A percentile compares a stretch with the other conserved stretches of the same genome.
These are phyloP conservation scores for Cervus canadensis DNA, from an alignment of 2,113 vertebrate genomes.

Conservation along the genomic window DNA sequence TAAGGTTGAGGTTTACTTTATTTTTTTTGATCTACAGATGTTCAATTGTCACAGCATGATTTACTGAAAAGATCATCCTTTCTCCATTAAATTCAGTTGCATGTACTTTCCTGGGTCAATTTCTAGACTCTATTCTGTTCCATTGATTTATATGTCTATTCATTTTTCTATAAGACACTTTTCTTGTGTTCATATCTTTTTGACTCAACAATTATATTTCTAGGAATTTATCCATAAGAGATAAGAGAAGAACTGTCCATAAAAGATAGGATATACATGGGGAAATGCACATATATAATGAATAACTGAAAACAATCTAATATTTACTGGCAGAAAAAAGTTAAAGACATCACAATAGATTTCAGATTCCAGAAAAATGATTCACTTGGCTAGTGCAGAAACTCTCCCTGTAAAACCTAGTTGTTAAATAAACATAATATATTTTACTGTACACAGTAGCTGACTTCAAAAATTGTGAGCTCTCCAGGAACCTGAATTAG, in stretches of 20 bases:
- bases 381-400: not conserved
- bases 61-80: not conserved
- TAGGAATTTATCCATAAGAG: not conserved
- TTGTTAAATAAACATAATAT: not conserved
- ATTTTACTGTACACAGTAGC: not conserved
- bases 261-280: not conserved
- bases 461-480: not conserved
- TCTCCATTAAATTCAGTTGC: not conserved
- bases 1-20: not conserved
- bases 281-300: not conserved
- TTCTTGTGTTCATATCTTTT: not conserved
- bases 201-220: slow-evolving; percentile 18
- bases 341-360: not conserved
- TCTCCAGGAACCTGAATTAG: not conserved
- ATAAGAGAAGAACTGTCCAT: not conserved
- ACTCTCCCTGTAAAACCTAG: not conserved
- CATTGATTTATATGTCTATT: not conserved
- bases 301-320: not conserved
- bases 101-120: not conserved
- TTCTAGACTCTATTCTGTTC: not conserved
- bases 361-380: not conserved
- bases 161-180: not conserved
- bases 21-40: not conserved
- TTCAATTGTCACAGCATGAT: not conserved
- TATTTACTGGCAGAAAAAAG: not conserved